Conservation (phyloP, 2,888 invertebrate species). For the Rhagium mordax region DNA sequence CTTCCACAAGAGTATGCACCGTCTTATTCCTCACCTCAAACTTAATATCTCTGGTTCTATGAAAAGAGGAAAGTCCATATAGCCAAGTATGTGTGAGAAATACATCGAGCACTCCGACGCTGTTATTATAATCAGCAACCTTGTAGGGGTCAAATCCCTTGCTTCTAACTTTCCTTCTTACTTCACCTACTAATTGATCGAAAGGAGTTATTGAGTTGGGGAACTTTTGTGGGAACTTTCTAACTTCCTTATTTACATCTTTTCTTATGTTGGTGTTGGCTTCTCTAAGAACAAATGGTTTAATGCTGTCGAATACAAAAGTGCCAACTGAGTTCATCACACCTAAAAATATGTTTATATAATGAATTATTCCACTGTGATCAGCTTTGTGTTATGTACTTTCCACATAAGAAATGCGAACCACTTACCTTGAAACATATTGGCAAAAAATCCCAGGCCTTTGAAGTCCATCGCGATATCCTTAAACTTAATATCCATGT, state of each 20-base stretch:
- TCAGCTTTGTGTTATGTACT: background rate
- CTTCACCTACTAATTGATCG: slow-evolving; percentile 86
- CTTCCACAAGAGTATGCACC: slow-evolving; percentile 77
- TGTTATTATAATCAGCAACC: slow-evolving; percentile 82
- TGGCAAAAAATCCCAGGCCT: slow-evolving; percentile 85
- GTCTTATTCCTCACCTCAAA: slow-evolving; percentile 82
- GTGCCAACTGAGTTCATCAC: slow-evolving; percentile 87
- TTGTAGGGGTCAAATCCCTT: slow-evolving; percentile 83
- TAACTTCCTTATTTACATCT: slow-evolving; percentile 83
- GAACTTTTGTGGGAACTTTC: slow-evolving; percentile 80
- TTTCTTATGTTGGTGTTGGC: slow-evolving; percentile 82
- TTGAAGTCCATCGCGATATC: slow-evolving; percentile 87
- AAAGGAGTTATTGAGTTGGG: slow-evolving; percentile 90
- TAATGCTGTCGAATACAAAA: slow-evolving; percentile 89
- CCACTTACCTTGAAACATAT: slow-evolving; percentile 69
- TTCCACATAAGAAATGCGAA: background rate
- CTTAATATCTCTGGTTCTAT: slow-evolving; percentile 85
- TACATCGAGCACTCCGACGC: slow-evolving; percentile 80
- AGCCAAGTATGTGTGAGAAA: slow-evolving; percentile 84
- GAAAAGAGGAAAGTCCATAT: slow-evolving; percentile 85
- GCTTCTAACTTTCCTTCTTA: slow-evolving; percentile 78
- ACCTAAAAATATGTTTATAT: slow-evolving; percentile 65
- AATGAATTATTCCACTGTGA: background rate
- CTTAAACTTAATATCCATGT: slow-evolving; percentile 84
- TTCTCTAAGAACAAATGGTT: slow-evolving; percentile 86